These are phyloP conservation scores for Phortica okadai DNA, from an alignment of 2,888 invertebrate species.

Conservation along the genomic window DNA sequence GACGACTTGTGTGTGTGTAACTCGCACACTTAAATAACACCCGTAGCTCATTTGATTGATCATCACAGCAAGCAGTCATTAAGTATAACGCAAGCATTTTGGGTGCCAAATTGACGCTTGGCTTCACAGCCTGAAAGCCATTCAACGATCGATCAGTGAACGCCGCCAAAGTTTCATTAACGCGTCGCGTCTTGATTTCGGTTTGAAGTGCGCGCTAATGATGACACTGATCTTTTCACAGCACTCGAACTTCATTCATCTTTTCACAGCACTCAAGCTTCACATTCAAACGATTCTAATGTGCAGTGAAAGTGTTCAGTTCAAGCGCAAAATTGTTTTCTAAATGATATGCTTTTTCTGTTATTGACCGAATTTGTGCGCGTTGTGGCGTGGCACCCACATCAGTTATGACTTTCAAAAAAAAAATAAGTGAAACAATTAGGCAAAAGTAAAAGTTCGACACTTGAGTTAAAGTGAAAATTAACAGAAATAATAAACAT, in stretches of 20 bases:
- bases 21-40: not conserved
- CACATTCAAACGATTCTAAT: not conserved
- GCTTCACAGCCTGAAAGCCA: too few relatives aligned
- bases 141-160: not conserved
- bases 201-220: slow-evolving; percentile 9
- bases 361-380: not conserved
- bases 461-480: not conserved
- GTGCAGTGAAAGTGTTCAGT: slow-evolving; percentile 10
- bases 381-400: not conserved
- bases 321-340: slow-evolving; percentile 5
- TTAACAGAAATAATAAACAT: slow-evolving; percentile 6
- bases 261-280: not conserved
- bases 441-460: slow-evolving; percentile 3
- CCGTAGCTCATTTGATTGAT: not conserved
- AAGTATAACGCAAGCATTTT: too few relatives aligned
- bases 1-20: not conserved
- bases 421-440: not conserved
- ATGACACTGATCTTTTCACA: slow-evolving; percentile 19
- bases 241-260: not conserved
- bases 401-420: not conserved
- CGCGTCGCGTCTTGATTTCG: not conserved
- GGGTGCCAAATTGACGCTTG: too few relatives aligned
- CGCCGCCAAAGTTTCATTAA: not conserved
- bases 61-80: not conserved
- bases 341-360: not conserved